Evolutionary conservation across 2,113 vertebrate genomes (phyloP).

Genomic region (Muntiacus muntjak): DNA sequence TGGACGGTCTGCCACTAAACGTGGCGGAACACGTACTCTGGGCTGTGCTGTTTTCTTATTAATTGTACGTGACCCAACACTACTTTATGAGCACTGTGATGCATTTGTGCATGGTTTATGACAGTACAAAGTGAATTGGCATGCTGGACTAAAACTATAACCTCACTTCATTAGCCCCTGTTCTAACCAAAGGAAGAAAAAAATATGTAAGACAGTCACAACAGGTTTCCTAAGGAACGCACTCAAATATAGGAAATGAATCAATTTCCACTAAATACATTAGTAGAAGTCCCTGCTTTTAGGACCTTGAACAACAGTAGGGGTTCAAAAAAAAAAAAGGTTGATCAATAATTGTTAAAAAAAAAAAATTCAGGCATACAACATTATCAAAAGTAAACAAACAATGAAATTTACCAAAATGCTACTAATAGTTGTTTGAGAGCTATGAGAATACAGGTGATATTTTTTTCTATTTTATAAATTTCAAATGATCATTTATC

Average conservation of each 20-base stretch:
- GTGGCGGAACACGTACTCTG: neutral
- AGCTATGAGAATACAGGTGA: neutral
- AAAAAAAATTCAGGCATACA: neutral
- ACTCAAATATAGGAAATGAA: neutral
- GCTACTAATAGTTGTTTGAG: neutral
- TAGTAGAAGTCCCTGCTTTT: neutral
- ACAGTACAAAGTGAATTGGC: neutral
- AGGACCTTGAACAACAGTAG: neutral
- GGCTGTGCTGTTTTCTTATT: neutral
- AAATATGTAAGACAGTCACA: neutral
- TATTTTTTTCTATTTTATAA: neutral
- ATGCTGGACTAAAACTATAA: neutral
- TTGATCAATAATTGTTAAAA: neutral
- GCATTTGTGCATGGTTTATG: neutral
- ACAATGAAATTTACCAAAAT: conserved; percentile 9
- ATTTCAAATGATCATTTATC: neutral
- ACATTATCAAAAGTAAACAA: conserved; percentile 12
- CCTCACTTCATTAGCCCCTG: neutral
- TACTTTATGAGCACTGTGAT: neutral
- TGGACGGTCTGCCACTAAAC: neutral
- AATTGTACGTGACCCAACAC: neutral
- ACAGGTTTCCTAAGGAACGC: neutral
- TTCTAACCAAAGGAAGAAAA: conserved; percentile 17
- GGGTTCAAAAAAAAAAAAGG: neutral
- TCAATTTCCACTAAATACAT: neutral